These are phyloP conservation scores for Drosophila nigritarsus DNA, from an alignment of 2,888 invertebrate species.

Conservation along the genomic window DNA sequence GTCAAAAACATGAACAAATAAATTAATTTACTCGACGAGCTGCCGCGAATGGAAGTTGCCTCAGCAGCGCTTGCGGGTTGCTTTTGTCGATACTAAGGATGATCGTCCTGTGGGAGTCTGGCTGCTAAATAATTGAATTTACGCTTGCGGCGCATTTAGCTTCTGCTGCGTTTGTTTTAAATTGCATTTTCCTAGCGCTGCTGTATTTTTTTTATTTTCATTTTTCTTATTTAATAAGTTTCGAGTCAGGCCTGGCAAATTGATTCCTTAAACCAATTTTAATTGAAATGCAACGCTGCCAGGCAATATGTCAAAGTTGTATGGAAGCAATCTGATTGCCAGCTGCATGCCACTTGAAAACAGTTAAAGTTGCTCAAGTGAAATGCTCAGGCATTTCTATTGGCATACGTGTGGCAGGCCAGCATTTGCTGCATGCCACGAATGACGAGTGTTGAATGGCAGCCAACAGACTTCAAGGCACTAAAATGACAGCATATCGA, in stretches of 20 bases:
- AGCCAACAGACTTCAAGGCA: conserved; percentile 47
- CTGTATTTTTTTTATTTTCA: conserved; percentile 12
- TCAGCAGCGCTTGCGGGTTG: conserved; percentile 6
- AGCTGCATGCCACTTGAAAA: conserved; percentile 59
- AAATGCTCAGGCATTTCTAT: conserved; percentile 68
- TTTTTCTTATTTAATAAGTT: conserved; percentile 52
- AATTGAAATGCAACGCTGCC: conserved; percentile 69
- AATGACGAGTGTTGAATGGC: conserved; percentile 61
- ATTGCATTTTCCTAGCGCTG: conserved; percentile 57
- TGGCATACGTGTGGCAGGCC: conserved; percentile 49
- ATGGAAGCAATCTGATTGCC: conserved; percentile 30
- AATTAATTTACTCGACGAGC: conserved; percentile 73
- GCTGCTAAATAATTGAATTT: conserved; percentile 66
- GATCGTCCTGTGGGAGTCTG: conserved; percentile 65
- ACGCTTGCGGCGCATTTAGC: conserved; percentile 57
- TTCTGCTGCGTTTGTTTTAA: conserved; percentile 48
- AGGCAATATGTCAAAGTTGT: conserved; percentile 65
- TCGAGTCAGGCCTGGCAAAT: conserved; percentile 57
- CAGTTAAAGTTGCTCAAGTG: conserved; percentile 67
- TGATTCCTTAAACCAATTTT: conserved; percentile 77
- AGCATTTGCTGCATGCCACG: conserved; percentile 39
- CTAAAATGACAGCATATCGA: conserved; percentile 53
- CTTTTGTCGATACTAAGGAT: conserved; percentile 43
- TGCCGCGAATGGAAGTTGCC: conserved; percentile 32
- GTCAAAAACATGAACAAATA: conserved; percentile 76